Conservation (phyloP, 2,888 invertebrate species). For the Blastobasis lacticolella region DNA sequence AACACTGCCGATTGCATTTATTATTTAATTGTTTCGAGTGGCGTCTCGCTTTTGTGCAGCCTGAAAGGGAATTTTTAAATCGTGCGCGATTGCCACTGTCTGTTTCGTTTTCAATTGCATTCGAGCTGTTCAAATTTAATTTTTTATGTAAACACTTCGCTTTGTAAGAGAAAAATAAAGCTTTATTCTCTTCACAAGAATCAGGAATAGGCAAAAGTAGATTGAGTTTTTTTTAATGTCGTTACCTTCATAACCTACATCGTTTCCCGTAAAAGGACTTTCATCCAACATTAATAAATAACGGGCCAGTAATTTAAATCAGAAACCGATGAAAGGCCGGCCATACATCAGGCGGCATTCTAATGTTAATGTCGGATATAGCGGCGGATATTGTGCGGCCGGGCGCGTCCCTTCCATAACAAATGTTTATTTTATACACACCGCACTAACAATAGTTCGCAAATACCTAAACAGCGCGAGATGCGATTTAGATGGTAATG, state of each 20-base stretch:
- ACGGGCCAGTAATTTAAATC: neutral
- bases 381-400: conserved; percentile 61
- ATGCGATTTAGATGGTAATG: conserved; percentile 74
- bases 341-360: conserved; percentile 70
- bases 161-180: too few species aligned
- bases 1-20: conserved; percentile 60
- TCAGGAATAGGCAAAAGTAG: too few species aligned
- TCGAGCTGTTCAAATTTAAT: too few species aligned
- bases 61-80: conserved; percentile 26
- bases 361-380: conserved; percentile 68
- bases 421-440: conserved; percentile 75
- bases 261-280: too few species aligned
- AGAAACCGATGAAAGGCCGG: conserved; percentile 11
- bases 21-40: conserved; percentile 66
- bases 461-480: conserved; percentile 72
- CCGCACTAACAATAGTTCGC: conserved; percentile 73
- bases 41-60: conserved; percentile 36
- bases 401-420: conserved; percentile 55
- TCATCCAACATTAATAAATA: too few species aligned
- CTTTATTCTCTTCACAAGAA: too few species aligned
- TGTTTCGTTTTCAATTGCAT: neutral
- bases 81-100: neutral
- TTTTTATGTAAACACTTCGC: too few species aligned
- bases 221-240: too few species aligned
- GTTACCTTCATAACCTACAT: too few species aligned